Evolutionary conservation across 37 sponge, comb jelly and placozoan species (phyloP), one percentile per base, ranked within the genome.

Genomic region (Amphimedon queenslandica): DNA sequence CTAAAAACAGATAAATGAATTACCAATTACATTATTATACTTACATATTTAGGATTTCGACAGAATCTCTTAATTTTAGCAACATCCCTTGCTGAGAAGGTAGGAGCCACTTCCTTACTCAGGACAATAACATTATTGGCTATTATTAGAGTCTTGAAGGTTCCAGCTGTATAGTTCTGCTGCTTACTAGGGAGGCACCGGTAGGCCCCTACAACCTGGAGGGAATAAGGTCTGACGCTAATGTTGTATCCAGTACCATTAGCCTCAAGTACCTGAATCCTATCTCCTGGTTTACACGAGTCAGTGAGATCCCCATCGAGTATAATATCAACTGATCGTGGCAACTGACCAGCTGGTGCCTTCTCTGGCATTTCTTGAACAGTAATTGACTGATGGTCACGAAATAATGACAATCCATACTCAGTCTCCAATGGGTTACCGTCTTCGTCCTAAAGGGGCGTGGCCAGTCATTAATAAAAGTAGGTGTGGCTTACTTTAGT

Each of bases 321-420:
- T 29, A 98, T 84, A 40, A 95, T 74, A 21, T 98, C 99, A 23
- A 98, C 86, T 25, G 93, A 91, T 0, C 99, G 87, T 37, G 99
- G 99, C 30, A 98, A 78, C 83, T 98, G 99, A 8, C 99, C 99
- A 10, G 99, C 93, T 37, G 99, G 99, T 31, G 99, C 88, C 55
- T 84, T 92, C 81, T 98, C 99, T 47, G 99, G 99, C 90, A 94
- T 89, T 75, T 98, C 99, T 78, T 98, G 99, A 40, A 98, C 87
- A 51, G 77, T 90, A 31, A 98, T 64, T 25, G 99, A 90, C 82
- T 98, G 99, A 69, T 98, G 90, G 64, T 98, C 96, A 34, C 79
- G 66, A 65, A 89, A 98, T 30, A 84, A 71, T 58, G 82, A 98
- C 63, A 95, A 32, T n/a, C 99, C 99, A 74, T 82, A 98, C 68